Evolutionary conservation across 1,140 invertebrate genomes (phyloP), one percentile per base, ranked within the genome.

Genomic region (Procambarus clarkii): DNA sequence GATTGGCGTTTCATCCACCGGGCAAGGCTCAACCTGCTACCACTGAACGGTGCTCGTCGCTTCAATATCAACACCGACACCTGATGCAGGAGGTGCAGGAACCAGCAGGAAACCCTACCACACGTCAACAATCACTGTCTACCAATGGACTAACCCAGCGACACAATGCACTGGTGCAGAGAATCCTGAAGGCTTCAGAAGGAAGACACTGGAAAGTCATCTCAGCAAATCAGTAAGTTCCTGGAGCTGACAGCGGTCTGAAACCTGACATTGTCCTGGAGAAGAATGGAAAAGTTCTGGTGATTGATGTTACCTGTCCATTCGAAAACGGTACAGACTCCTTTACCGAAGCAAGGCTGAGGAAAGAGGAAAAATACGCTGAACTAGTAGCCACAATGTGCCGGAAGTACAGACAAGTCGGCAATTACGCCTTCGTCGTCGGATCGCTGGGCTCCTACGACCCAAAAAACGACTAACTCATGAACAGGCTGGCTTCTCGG

Each of bases 131-230:
- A 76, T 58, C 83, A 86, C 3, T 86, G 83, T n/a, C 8, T 76
- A 54, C 76, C 50, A 69, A 86, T 18, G 2, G 50, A 69, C 76
- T 86, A 54, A 48, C 48, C 7, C 48, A 5, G 54, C 83, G 83
- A 64, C 83, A 86, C 83, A 86, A 86, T 44, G 58, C 83, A 34
- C 13, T 58, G 24, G n/a, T n/a, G 48, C 50, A 71, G 3, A 3
- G 83, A 0, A 71, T 86, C 18, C 34, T 34, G 24, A 69, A 21
- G 15, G 48, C 83, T 76, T 50, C 83, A 3, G 3, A 21, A 0
- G 34, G 74, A 64, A 8, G 64, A 34, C 5, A 69, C 54, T 86
- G 83, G 83, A 45, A 2, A 21, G 64, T 11, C 18, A 60, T 76
- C 2, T 24, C 24, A 3, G 50, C 76, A 24, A 86, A 86, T 24